phyloP scores from a whole-genome alignment of 2,888 invertebrate genomes.

The Vanessa cardui region DNA sequence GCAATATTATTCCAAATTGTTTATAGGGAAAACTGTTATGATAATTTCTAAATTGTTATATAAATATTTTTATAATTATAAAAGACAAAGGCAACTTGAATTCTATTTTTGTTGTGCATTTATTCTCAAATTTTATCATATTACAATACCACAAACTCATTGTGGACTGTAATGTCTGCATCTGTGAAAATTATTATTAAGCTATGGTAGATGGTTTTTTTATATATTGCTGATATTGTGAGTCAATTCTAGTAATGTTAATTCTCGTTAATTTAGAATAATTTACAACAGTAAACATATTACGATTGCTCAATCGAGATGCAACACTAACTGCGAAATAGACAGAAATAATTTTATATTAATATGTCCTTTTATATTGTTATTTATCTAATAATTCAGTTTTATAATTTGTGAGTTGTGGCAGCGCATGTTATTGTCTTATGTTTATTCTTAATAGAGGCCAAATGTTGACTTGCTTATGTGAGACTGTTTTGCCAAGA shows the following conservation, averaged over 20 bases:
- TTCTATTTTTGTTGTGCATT: slow-evolving; percentile 82
- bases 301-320: slow-evolving; percentile 81
- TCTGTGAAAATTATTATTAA: slow-evolving; percentile 66
- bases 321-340: slow-evolving; percentile 80
- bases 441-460: slow-evolving; percentile 81
- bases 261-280: slow-evolving; percentile 78
- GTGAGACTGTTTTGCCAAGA: slow-evolving; percentile 84
- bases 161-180: slow-evolving; percentile 76
- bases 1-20: slow-evolving; percentile 82
- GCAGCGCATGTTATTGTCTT: slow-evolving; percentile 81
- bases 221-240: slow-evolving; percentile 77
- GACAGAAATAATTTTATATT: slow-evolving; percentile 73
- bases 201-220: slow-evolving; percentile 66
- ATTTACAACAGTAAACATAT: slow-evolving; percentile 76
- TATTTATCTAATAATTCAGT: slow-evolving; percentile 78
- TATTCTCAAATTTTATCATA: slow-evolving; percentile 76
- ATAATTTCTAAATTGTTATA: slow-evolving; percentile 81
- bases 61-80: slow-evolving; percentile 77
- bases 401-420: slow-evolving; percentile 79
- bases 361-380: slow-evolving; percentile 66
- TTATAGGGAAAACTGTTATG: slow-evolving; percentile 73
- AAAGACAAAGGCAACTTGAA: slow-evolving; percentile 81
- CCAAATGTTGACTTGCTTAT: slow-evolving; percentile 84
- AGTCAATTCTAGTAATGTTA: slow-evolving; percentile 81
- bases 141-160: slow-evolving; percentile 69